These are phyloP conservation scores for Brachypterus glaber DNA, from an alignment of 2,888 invertebrate species.

Conservation along the genomic window DNA sequence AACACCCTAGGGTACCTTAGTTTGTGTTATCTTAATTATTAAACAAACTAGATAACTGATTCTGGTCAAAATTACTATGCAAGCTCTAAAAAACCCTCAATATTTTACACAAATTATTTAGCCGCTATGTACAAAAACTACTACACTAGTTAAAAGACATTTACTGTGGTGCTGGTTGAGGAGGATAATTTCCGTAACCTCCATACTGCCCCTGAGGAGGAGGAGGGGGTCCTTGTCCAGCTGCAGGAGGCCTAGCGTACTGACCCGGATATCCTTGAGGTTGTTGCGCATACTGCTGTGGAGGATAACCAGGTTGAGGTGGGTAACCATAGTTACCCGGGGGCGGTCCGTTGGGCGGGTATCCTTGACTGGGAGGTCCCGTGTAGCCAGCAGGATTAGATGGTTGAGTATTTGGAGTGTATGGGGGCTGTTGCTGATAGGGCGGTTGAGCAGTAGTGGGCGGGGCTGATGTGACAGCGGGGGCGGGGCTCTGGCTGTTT, in stretches of 20 bases:
- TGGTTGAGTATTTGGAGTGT: slow-evolving; percentile 42
- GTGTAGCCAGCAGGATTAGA: slow-evolving; percentile 42
- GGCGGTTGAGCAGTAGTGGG: slow-evolving; percentile 43
- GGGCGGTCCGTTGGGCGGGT: slow-evolving; percentile 30
- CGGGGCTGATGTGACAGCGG: slow-evolving; percentile 45
- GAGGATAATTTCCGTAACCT: slow-evolving; percentile 62
- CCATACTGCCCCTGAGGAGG: slow-evolving; percentile 65
- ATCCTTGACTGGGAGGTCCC: slow-evolving; percentile 24
- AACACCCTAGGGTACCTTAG: too few species aligned
- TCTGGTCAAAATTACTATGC: too few species aligned
- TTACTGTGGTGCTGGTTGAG: slow-evolving; percentile 62
- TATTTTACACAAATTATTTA: too few species aligned
- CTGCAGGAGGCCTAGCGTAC: slow-evolving; percentile 55
- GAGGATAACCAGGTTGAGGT: slow-evolving; percentile 49
- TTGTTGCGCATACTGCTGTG: slow-evolving; percentile 50
- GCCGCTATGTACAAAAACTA: too few species aligned
- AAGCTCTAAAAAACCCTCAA: too few species aligned
- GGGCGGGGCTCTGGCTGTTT: slow-evolving; percentile 41
- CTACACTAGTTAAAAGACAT: too few species aligned
- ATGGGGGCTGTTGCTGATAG: slow-evolving; percentile 46
- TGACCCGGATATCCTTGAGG: slow-evolving; percentile 50
- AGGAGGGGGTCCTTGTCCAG: slow-evolving; percentile 60
- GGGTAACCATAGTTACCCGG: slow-evolving; percentile 44
- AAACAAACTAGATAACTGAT: too few species aligned
- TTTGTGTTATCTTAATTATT: too few species aligned